Conservation (phyloP, 1,140 invertebrate species). For the Batillaria attramentaria region DNA sequence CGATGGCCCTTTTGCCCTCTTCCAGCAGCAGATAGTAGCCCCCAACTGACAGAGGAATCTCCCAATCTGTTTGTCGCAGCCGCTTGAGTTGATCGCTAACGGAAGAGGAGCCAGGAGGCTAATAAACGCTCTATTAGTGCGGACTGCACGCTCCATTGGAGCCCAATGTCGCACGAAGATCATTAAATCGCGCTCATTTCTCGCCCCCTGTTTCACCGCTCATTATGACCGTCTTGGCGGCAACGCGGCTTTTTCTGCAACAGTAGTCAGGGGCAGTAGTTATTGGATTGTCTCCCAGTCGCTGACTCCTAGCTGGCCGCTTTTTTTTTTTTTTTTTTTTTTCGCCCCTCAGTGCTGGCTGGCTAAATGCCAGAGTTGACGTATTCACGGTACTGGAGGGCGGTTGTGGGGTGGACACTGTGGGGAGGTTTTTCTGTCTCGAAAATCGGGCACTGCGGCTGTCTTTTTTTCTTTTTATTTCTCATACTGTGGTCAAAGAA, state of each 20-base stretch:
- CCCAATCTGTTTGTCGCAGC: background rate
- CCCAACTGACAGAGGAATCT: too few species aligned
- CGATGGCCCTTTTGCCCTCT: too few species aligned
- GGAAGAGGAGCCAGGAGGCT: background rate
- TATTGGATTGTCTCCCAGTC: conserved; percentile 12
- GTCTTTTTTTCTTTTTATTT: too few species aligned
- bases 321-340: background rate
- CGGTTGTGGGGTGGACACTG: too few species aligned
- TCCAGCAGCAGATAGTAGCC: too few species aligned
- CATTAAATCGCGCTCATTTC: background rate
- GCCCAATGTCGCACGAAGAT: conserved; percentile 22
- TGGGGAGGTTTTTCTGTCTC: too few species aligned
- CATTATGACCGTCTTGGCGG: background rate
- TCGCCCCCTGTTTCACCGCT: background rate
- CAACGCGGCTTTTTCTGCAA: conserved; percentile 3
- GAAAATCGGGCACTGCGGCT: too few species aligned
- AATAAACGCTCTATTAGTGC: conserved; percentile 9
- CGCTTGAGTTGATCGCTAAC: background rate
- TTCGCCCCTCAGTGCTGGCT: background rate
- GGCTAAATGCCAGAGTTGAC: too few species aligned
- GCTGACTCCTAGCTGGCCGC: background rate
- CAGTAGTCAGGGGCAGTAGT: background rate
- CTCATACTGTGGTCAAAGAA: too few species aligned
- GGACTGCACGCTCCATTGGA: conserved; percentile 3
- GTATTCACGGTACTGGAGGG: too few species aligned